Evolutionary conservation across 2,888 invertebrate genomes (phyloP), one percentile per base, ranked within the genome.

Genomic region (Plebejus melissa): DNA sequence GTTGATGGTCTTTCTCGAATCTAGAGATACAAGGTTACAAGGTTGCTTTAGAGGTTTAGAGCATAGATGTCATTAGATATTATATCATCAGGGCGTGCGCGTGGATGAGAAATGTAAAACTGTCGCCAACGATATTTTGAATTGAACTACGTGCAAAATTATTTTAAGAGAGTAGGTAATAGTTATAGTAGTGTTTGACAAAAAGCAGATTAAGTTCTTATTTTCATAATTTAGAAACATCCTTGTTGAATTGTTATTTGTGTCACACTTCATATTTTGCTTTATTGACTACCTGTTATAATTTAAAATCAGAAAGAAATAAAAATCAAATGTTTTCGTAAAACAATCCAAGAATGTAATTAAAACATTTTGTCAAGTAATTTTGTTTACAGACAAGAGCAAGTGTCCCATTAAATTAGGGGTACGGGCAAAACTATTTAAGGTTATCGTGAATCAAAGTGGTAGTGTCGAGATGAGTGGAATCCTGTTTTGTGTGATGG

Each of bases 401-500:
- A 46, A 71, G 71, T 50, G 72, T 50, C 32, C 72, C 36, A 50
- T 72, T 54, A 72, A 74, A 58, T 46, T 74, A 11, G 38, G 74
- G 74, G 41, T 60, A 32, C 32, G 32, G 22, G 11, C 38, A 41
- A 72, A 72, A 72, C 72, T 72, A 72, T 72, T 72, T 38, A 41
- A 71, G 28, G 71, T 41, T 60, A 74, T 74, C 38, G 50, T 57
- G 38, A 38, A 50, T 46, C 72, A 72, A 46, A 46, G 72, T 50
- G 50, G n/a, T 58, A 9, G 38, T 74, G 58, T 57, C 74, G 41
- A 74, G 74, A 74, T 74, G 58, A 74, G 16, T 60, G 74, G 74
- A 74, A 74, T 74, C 60, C 38, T 13, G 74, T 74, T 54, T 74
- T 60, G 22, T 6, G 58, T 74, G n/a, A 74, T 74, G 77, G 78